phyloP scores from a whole-genome alignment of 2,797 vertebrate genomes.

The Sphenodon punctatus region DNA sequence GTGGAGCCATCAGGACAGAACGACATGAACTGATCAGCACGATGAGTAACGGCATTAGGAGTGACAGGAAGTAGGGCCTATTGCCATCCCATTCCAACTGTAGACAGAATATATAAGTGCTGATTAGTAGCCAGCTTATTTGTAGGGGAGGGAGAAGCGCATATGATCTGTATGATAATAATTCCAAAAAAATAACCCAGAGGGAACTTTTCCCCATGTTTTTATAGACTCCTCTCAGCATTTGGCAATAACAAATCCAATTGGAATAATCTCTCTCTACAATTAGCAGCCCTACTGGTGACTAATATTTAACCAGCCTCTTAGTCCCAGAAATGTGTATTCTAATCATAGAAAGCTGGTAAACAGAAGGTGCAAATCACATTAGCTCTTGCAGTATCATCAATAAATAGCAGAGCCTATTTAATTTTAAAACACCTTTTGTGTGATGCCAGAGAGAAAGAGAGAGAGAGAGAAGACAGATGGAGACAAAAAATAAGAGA shows the following conservation, averaged over 20 bases:
- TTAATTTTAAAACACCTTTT: slow-evolving; percentile 19
- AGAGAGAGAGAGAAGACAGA: neutral
- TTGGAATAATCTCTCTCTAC: neutral
- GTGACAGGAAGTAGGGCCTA: neutral
- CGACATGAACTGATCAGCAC: neutral
- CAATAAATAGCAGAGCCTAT: neutral
- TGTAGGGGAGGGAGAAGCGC: neutral
- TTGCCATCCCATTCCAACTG: neutral
- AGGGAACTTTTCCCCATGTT: neutral
- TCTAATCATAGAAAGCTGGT: slow-evolving; percentile 35
- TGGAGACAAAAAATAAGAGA: neutral
- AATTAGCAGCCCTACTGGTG: slow-evolving; percentile 21
- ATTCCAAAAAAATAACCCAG: neutral
- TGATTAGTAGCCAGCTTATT: neutral
- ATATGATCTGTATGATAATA: neutral
- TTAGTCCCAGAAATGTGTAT: neutral
- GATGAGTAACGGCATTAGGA: neutral
- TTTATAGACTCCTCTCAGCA: neutral
- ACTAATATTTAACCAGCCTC: slow-evolving; percentile 33
- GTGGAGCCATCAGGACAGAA: neutral
- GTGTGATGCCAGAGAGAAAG: neutral
- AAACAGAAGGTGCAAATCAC: slow-evolving; percentile 23
- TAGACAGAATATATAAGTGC: neutral
- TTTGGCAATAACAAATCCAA: slow-evolving; percentile 31
- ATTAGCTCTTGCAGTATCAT: slow-evolving; percentile 15